Evolutionary conservation across 2,888 invertebrate genomes (phyloP), one percentile per base, ranked within the genome.

Genomic region (Dinocampus coccinellae): DNA sequence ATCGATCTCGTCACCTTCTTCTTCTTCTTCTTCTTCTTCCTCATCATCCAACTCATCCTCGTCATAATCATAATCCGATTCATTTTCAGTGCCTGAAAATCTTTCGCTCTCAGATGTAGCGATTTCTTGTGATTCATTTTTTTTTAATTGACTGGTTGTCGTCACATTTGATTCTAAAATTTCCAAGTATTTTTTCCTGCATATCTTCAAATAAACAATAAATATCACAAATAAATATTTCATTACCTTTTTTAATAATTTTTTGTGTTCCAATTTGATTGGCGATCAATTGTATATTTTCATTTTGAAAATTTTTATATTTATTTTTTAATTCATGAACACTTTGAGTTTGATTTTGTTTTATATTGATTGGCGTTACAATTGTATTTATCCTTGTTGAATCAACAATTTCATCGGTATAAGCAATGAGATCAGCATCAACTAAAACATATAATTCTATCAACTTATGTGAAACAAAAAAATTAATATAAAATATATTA

Each of bases 41-140:
- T 82, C 81, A 2, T 75, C 72, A 29, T 81, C 78, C 34, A 93
- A 93, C 80, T 93, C 93, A 0, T 92, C 91, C 75, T 92, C 92
- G 10, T 75, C 75, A 10, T 71, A 75, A 10, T 75, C 75, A 9
- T 71, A 75, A 29, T 76, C 82, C 55, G 84, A 82, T 68, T 82
- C 76, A 39, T 84, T 82, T 34, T 80, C 79, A 6, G 77, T 77
- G 1, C 75, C 80, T 6, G 78, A 79, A 10, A 75, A 67, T n/a
- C 72, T 65, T 36, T 79, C 78, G 55, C 75, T 76, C 26, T 78
- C 78, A 7, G 76, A 78, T 39, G 78, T 76, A 52, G 42, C 73
- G 62, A 75, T 47, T 66, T 76, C 71, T 60, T 76, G 74, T 24
- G 53, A 58, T 42, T 69, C 74, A 68, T 69, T 74, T 73, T 42